phyloP scores from a whole-genome alignment of 2,797 vertebrate species.

The Silurus aristotelis region DNA sequence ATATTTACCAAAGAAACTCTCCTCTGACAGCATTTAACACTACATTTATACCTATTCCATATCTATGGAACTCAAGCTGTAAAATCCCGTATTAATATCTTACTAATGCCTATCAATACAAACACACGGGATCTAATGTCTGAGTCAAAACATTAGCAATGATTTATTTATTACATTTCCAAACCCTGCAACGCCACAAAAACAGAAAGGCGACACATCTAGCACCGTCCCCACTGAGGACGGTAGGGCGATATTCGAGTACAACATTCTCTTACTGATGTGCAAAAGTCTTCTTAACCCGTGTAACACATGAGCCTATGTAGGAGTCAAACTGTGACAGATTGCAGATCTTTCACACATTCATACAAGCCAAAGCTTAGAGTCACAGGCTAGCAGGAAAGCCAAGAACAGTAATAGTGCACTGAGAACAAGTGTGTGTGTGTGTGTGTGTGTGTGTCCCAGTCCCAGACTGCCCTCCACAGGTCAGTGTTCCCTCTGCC shows the following conservation, averaged over 20 bases:
- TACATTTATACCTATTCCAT: background rate
- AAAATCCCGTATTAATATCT: background rate
- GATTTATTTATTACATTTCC: background rate
- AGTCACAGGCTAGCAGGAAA: conserved; percentile 4
- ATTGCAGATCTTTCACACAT: conserved; percentile 28
- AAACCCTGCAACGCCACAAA: background rate
- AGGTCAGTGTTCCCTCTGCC: background rate
- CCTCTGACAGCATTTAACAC: background rate
- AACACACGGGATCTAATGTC: background rate
- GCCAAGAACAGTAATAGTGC: conserved; percentile 31
- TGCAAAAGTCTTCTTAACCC: background rate
- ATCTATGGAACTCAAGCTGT: background rate
- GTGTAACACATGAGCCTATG: background rate
- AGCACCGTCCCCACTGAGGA: background rate
- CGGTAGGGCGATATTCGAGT: too few relatives aligned
- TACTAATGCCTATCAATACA: background rate
- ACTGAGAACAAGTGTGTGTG: background rate
- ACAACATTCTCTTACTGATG: background rate
- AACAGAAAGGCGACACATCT: background rate
- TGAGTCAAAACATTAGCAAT: too few relatives aligned
- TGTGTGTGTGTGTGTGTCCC: background rate
- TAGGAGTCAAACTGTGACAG: conserved; percentile 28
- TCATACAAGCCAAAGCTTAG: conserved; percentile 12
- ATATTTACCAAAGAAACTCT: background rate
- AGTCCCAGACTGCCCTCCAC: conserved; percentile 15